These are phyloP conservation scores for Zoanthus solanderi DNA, from an alignment of 92 coral and sea anemone species.

Conservation along the genomic window DNA sequence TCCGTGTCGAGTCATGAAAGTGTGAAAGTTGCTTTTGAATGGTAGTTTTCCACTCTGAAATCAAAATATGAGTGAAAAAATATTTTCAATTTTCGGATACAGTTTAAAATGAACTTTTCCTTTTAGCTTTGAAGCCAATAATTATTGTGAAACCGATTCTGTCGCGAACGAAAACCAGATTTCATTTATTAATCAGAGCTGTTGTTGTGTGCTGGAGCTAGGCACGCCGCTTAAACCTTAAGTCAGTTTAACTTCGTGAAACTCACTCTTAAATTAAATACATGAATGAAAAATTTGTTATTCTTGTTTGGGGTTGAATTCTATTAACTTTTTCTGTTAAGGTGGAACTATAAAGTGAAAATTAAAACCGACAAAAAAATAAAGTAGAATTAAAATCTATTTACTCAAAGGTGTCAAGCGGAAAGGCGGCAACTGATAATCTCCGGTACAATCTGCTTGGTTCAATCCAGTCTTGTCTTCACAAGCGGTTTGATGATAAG, in stretches of 20 bases:
- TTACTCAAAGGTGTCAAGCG: conserved; percentile 35
- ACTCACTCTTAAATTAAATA: conserved; percentile 20
- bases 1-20: conserved; percentile 24
- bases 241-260: conserved; percentile 26
- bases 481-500: conserved; percentile 36
- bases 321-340: conserved; percentile 16
- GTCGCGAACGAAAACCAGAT: conserved; percentile 22
- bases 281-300: conserved; percentile 23
- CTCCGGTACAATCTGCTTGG: conserved; percentile 40
- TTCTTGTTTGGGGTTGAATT: conserved; percentile 28
- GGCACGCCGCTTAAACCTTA: conserved; percentile 31
- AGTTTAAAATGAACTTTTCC: conserved; percentile 23
- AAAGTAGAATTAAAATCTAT: conserved; percentile 17
- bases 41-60: conserved; percentile 27
- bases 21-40: conserved; percentile 26
- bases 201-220: conserved; percentile 30
- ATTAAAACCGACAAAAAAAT: conserved; percentile 1
- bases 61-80: conserved; percentile 25
- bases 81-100: conserved; percentile 25
- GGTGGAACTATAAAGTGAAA: not conserved
- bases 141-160: conserved; percentile 21
- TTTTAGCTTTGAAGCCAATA: conserved; percentile 26
- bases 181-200: conserved; percentile 23
- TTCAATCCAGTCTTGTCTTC: conserved; percentile 37
- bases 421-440: conserved; percentile 35